phyloP scores from a whole-genome alignment of 1,140 invertebrate genomes.

The Holotrichia oblita region DNA sequence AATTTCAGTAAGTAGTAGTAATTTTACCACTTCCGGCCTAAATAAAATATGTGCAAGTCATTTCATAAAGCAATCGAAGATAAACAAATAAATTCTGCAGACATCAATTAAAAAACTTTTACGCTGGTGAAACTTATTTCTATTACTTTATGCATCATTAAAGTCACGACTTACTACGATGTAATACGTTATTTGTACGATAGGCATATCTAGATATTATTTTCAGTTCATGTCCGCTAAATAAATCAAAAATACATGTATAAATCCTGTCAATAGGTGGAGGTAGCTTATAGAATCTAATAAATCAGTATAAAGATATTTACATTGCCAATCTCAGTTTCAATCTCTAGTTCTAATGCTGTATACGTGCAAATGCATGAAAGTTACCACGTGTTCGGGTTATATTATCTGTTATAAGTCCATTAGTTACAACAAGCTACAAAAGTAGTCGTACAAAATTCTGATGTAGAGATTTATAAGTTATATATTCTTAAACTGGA shows the following conservation, averaged over 20 bases:
- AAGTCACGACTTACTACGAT: not conserved
- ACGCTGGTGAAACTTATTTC: not conserved
- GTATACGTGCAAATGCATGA: not conserved
- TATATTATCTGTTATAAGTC: not conserved
- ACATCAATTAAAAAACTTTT: too few relatives aligned
- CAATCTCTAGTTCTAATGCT: not conserved
- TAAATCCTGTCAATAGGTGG: not conserved
- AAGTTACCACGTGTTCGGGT: not conserved
- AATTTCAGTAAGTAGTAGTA: not conserved
- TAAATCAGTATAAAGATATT: not conserved
- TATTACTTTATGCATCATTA: not conserved
- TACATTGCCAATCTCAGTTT: not conserved
- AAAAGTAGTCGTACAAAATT: too few relatives aligned
- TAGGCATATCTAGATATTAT: not conserved
- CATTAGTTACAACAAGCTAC: too few relatives aligned
- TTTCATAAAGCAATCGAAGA: not conserved
- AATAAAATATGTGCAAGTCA: not conserved
- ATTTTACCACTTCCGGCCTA: not conserved
- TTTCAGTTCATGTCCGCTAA: not conserved
- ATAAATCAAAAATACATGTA: not conserved
- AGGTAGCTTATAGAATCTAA: not conserved
- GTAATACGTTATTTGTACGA: not conserved
- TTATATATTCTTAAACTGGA: too few relatives aligned
- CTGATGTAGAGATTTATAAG: too few relatives aligned
- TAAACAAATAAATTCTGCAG: too few relatives aligned